phyloP scores from a whole-genome alignment of 2,797 vertebrate species.

The Pygocentrus nattereri region DNA sequence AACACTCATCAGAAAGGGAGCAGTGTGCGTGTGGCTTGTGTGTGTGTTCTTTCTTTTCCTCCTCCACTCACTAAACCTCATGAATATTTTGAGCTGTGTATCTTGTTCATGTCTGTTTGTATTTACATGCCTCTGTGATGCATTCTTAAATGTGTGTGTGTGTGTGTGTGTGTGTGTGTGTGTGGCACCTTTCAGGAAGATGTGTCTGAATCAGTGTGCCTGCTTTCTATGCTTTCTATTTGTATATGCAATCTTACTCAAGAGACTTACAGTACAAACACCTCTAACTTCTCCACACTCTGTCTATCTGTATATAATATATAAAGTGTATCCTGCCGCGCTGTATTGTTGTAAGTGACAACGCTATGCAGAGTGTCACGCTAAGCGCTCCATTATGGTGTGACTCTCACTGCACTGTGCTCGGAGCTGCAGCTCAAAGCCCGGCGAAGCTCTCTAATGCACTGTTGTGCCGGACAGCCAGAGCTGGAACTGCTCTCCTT shows the following conservation, averaged over 20 bases:
- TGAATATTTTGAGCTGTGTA: slow-evolving; percentile 26
- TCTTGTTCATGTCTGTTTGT: slow-evolving; percentile 13
- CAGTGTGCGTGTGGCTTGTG: background rate
- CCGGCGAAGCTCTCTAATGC: background rate
- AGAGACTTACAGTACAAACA: background rate
- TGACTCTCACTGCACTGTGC: slow-evolving; percentile 5
- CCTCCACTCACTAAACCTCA: slow-evolving; percentile 10
- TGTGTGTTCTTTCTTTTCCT: background rate
- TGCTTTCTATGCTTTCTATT: background rate
- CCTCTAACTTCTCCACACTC: background rate
- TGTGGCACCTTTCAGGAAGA: background rate
- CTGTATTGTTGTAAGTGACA: slow-evolving; percentile 1
- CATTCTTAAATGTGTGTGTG: background rate
- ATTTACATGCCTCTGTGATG: slow-evolving; percentile 17
- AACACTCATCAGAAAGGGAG: background rate
- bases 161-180: background rate
- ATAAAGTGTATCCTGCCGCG: slow-evolving; percentile 16
- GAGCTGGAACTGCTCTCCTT: slow-evolving; percentile 2
- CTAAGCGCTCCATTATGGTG: slow-evolving; percentile 12
- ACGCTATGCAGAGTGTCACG: background rate
- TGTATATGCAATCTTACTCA: background rate
- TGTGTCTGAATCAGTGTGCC: background rate
- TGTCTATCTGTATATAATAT: background rate
- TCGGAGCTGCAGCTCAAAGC: background rate
- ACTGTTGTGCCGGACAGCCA: slow-evolving; percentile 17